A percentile compares a stretch with the other conserved stretches of the same genome.
These are phyloP conservation scores for Coenonympha glycerion DNA, from an alignment of 2,888 invertebrate species.

Conservation along the genomic window DNA sequence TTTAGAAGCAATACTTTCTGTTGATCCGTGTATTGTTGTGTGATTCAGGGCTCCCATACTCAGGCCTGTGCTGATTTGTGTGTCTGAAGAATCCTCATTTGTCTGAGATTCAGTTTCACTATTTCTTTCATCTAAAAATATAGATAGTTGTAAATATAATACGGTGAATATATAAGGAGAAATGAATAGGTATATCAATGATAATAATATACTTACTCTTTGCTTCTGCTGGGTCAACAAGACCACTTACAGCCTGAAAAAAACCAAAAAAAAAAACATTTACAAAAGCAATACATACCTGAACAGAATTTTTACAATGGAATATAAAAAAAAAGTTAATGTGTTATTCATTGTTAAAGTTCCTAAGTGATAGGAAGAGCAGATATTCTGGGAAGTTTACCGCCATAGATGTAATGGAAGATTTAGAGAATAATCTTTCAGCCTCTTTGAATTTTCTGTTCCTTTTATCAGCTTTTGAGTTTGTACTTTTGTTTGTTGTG, in stretches of 20 bases:
- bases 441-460: conserved; percentile 98
- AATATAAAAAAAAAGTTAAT: too few relatives aligned
- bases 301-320: too few relatives aligned
- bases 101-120: conserved; percentile 93
- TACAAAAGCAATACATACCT: background rate
- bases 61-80: conserved; percentile 74
- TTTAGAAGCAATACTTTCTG: conserved; percentile 67
- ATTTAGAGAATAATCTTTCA: conserved; percentile 96
- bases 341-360: too few relatives aligned
- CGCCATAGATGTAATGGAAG: conserved; percentile 97
- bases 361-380: too few relatives aligned
- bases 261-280: background rate
- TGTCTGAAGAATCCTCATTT: conserved; percentile 83
- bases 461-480: conserved; percentile 95
- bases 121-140: conserved; percentile 82
- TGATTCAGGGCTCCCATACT: conserved; percentile 66
- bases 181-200: background rate
- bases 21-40: conserved; percentile 70
- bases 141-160: too few relatives aligned
- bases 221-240: conserved; percentile 84
- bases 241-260: conserved; percentile 86
- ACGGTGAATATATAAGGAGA: background rate
- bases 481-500: conserved; percentile 94
- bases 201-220: conserved; percentile 79
- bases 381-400: too few relatives aligned